A percentile compares a stretch with the other conserved stretches of the same genome.
Evolutionary conservation across 2,113 vertebrate species (phyloP).

Genomic region (Carassius gibelio): DNA sequence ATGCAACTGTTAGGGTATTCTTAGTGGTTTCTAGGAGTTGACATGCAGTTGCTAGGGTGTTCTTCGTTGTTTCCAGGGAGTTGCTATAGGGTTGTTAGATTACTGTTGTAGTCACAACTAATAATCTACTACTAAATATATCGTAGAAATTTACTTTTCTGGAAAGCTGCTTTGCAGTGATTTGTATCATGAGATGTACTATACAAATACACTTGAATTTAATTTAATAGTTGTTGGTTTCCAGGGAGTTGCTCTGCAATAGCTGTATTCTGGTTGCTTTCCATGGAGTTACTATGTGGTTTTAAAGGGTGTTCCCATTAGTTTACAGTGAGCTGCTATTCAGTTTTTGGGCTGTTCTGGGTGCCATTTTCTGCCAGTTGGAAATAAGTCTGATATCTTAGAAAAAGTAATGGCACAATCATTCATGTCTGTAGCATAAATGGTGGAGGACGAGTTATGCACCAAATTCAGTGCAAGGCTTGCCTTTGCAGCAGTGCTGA

Average conservation of each 20-base stretch:
- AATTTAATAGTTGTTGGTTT: too few species aligned
- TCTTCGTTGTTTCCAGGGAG: neutral
- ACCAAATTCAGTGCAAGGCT: neutral
- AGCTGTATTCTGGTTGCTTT: neutral
- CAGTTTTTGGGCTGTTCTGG: neutral
- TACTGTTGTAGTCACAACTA: neutral
- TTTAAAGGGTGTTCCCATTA: neutral
- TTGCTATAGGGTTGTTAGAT: neutral
- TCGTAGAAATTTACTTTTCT: too few species aligned
- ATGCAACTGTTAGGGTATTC: neutral
- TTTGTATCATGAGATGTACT: too few species aligned
- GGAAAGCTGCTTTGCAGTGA: too few species aligned
- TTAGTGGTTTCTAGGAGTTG: too few species aligned
- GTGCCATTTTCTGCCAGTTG: neutral
- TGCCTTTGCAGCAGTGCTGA: neutral
- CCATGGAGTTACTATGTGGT: neutral
- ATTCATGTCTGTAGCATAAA: neutral
- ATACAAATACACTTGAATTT: too few species aligned
- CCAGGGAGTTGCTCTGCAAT: neutral
- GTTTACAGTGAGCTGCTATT: neutral
- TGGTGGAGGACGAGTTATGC: conserved; percentile 36
- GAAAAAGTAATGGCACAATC: neutral
- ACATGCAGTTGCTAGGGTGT: neutral
- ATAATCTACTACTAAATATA: too few species aligned
- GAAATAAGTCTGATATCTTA: neutral